phyloP scores from a whole-genome alignment of 2,113 vertebrate species.

The Colaptes auratus region DNA sequence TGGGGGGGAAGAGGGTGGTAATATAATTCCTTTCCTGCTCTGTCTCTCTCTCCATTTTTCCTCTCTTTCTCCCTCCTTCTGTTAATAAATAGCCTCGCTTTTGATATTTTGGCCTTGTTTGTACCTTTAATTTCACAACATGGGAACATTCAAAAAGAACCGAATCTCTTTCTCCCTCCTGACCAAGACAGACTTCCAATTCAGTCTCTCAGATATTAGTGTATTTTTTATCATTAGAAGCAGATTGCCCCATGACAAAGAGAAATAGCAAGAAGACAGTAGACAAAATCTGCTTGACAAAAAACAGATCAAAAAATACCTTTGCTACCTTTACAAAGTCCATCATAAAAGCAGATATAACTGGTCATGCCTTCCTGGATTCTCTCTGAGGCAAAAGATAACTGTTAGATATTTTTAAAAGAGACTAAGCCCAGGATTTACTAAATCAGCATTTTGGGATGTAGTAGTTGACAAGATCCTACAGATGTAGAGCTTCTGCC shows the following conservation, averaged over 20 bases:
- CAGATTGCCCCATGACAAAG: not conserved
- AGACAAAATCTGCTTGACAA: not conserved
- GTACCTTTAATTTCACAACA: too few species aligned
- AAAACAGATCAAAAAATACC: not conserved
- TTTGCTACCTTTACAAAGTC: not conserved
- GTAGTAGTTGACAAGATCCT: not conserved
- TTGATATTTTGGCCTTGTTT: too few species aligned
- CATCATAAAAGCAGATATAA: not conserved
- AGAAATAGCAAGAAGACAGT: not conserved
- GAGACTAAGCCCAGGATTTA: not conserved
- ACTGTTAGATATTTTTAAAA: not conserved
- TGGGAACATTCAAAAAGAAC: too few species aligned
- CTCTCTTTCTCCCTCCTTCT: too few species aligned
- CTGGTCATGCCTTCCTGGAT: not conserved
- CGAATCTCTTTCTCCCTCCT: too few species aligned
- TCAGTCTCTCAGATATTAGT: not conserved
- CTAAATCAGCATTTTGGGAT: not conserved
- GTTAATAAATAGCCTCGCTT: too few species aligned
- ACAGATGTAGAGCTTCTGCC: not conserved
- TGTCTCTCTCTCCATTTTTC: too few species aligned
- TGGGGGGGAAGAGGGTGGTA: too few species aligned
- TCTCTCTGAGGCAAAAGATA: not conserved
- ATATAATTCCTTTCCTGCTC: too few species aligned
- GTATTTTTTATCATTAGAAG: not conserved
- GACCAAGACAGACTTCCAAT: not conserved